These are phyloP conservation scores for Dinomys branickii DNA, from an alignment of 2,113 vertebrate genomes.

Conservation along the genomic window DNA sequence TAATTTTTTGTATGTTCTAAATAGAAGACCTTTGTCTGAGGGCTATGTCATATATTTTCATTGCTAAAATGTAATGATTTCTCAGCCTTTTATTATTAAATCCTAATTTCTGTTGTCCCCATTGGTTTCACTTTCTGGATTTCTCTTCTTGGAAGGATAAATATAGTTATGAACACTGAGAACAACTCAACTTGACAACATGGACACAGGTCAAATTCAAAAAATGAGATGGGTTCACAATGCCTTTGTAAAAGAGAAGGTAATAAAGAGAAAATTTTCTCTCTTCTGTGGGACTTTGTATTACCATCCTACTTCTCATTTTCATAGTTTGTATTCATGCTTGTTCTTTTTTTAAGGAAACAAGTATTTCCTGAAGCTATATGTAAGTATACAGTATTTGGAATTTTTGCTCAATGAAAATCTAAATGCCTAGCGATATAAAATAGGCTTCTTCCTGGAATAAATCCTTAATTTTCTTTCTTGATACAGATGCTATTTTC, in stretches of 20 bases:
- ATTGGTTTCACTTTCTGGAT: background rate
- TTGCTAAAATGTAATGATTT: background rate
- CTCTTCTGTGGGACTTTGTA: background rate
- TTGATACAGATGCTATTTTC: conserved; percentile 36
- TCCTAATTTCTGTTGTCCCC: background rate
- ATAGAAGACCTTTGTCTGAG: too few species aligned
- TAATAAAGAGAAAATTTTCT: background rate
- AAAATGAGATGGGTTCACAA: background rate
- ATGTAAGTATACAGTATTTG: background rate
- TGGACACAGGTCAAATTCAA: background rate
- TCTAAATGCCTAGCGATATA: background rate
- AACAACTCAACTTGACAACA: background rate
- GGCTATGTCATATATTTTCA: background rate
- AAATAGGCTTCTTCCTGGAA: conserved; percentile 28
- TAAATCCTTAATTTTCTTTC: conserved; percentile 51
- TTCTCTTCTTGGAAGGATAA: background rate
- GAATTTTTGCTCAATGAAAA: conserved; percentile 43
- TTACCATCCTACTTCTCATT: conserved; percentile 10
- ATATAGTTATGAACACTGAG: background rate
- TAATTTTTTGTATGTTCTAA: too few species aligned
- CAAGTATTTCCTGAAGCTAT: conserved; percentile 1
- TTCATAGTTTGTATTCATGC: conserved; percentile 17
- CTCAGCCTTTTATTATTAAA: background rate
- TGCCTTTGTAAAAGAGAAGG: conserved; percentile 6
- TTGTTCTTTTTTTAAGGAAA: conserved; percentile 9